Conservation (phyloP, 2,113 vertebrate genomes). For the Benitochromis conjunctus region DNA sequence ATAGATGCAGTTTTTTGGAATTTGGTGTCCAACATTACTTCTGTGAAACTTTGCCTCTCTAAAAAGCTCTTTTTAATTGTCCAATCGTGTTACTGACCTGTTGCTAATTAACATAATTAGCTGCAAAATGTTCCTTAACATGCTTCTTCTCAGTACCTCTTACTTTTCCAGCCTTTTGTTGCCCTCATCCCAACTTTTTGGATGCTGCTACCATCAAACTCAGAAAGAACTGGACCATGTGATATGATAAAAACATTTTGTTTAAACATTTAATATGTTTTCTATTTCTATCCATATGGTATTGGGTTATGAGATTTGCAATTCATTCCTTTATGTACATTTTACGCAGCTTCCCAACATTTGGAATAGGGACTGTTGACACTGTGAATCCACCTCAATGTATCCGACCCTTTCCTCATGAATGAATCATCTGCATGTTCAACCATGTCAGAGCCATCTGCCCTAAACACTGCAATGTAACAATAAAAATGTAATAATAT, state of each 20-base stretch:
- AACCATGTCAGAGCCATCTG: not conserved
- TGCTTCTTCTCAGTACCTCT: too few relatives aligned
- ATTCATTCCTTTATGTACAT: not conserved
- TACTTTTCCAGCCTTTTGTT: too few relatives aligned
- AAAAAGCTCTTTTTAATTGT: not conserved
- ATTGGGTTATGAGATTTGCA: not conserved
- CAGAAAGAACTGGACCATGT: too few relatives aligned
- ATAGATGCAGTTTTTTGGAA: not conserved
- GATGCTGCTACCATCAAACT: too few relatives aligned
- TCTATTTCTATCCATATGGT: too few relatives aligned
- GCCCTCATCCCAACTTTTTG: too few relatives aligned
- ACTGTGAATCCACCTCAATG: not conserved
- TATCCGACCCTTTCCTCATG: not conserved
- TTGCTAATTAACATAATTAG: too few relatives aligned
- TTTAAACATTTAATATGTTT: too few relatives aligned
- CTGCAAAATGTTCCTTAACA: too few relatives aligned
- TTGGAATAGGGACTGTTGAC: not conserved
- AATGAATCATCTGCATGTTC: not conserved
- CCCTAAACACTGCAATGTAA: not conserved
- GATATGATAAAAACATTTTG: too few relatives aligned
- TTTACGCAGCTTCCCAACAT: not conserved
- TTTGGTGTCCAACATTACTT: not conserved
- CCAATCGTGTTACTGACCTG: not conserved
- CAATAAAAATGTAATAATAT: not conserved
- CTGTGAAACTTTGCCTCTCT: not conserved